Base-by-base conservation (phyloP, 2,113 vertebrate genomes). In the Ramphastos sulfuratus region DNA sequence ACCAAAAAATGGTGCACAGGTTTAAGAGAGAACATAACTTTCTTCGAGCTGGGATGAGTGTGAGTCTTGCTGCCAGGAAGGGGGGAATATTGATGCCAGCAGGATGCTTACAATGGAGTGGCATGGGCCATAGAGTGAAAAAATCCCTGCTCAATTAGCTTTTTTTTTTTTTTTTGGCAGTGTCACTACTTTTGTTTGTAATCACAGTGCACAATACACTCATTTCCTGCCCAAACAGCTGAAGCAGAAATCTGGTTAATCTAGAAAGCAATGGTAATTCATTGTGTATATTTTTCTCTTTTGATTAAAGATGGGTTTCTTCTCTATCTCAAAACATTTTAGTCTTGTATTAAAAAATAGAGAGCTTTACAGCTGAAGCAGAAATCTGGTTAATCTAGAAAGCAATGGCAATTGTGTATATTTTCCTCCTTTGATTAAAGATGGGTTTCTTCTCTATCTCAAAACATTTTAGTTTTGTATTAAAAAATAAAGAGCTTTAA, bases 321-420 rank as follows among this genome's bases (percentile, higher is more conserved):
- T 86, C n/a, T 85, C 82, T 66, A 77, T n/a, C 78, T n/a, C 4
- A 10, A 87, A 54, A 42, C 58, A 61, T 3, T 0, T 44, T 67
- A 13, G 3, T 54, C 44, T 87, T 67, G 7, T n/a, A 27, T 70
- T 89, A 27, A 87, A 91, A 91, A 76, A 1, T 3, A 39, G 18
- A 46, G 18, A 11, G n/a, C n/a, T n/a, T n/a, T n/a, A 85, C 2
- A 59, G 48, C 17, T 70, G 59, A 87, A 90, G 59, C 6, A 83
- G 39, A 82, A 84, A 69, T 28, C 15, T 90, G 50, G 21, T 58
- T 72, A 72, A 66, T 72, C 14, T 63, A 46, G 63, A 82, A 89
- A 94, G 70, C 0, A 1, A 27, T 2, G 4, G 2, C 2, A 2
- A 82, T 82, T 82, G 33, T 50, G 42, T 2, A 58, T 3, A 4